These are phyloP conservation scores for Rhizomys pruinosus DNA, from an alignment of 2,113 vertebrate genomes.

Conservation along the genomic window DNA sequence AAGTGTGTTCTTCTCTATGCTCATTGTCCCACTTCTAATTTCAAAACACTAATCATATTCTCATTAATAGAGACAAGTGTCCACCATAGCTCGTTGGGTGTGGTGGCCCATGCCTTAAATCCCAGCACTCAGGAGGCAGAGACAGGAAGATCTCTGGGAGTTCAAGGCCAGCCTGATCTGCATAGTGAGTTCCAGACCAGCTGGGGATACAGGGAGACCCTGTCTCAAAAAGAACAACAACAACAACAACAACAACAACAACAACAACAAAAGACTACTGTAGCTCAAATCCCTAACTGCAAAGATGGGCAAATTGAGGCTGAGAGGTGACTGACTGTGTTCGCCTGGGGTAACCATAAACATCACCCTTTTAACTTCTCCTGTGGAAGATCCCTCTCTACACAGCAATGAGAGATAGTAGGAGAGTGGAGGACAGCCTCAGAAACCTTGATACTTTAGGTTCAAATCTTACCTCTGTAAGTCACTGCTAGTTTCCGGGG, in stretches of 20 bases:
- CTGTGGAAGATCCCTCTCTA: neutral
- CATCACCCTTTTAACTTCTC: neutral
- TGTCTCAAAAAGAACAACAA: too few species aligned
- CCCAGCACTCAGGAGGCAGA: too few species aligned
- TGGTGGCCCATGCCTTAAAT: too few species aligned
- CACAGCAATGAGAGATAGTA: neutral
- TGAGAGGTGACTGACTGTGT: neutral
- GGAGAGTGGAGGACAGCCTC: neutral
- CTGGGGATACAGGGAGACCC: too few species aligned
- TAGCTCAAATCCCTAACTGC: slow-evolving; percentile 17
- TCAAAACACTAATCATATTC: slow-evolving; percentile 54
- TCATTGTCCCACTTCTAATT: neutral
- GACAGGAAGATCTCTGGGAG: too few species aligned
- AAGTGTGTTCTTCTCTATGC: neutral
- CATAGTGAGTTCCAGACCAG: too few species aligned
- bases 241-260: too few species aligned
- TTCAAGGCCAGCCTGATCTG: too few species aligned
- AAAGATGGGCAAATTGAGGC: slow-evolving; percentile 41
- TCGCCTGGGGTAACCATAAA: neutral
- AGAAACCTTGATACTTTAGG: neutral
- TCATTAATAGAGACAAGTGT: slow-evolving; percentile 50
- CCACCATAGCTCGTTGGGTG: too few species aligned
- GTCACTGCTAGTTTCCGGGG: neutral
- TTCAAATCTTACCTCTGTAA: slow-evolving; percentile 51
- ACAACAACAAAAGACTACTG: too few species aligned